Evolutionary conservation across 2,797 vertebrate species (phyloP).

Genomic region (Glyptemys insculpta): DNA sequence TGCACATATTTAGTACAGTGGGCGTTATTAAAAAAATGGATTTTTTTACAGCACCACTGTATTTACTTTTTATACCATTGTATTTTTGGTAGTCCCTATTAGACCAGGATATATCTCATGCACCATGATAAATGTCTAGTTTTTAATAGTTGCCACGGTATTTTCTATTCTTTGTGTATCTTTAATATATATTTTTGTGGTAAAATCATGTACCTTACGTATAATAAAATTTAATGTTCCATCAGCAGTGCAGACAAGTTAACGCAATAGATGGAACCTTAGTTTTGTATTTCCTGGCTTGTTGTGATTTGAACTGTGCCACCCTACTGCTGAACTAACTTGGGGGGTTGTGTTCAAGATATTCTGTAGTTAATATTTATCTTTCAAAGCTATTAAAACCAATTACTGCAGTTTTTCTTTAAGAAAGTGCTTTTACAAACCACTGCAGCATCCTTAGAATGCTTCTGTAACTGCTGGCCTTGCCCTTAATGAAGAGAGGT

Average conservation of each 20-base stretch:
- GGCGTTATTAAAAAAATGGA: neutral
- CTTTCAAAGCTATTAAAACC: neutral
- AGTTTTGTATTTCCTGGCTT: neutral
- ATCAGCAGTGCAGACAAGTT: neutral
- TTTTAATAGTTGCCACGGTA: neutral
- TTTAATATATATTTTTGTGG: neutral
- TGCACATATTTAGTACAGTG: neutral
- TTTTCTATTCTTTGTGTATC: neutral
- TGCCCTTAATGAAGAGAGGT: neutral
- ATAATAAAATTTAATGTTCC: neutral
- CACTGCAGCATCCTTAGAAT: neutral
- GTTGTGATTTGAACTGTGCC: neutral
- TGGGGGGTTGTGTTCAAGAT: neutral
- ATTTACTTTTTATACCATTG: neutral
- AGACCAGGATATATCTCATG: neutral
- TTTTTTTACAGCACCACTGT: neutral
- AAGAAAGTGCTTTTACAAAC: neutral
- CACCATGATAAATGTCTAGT: neutral
- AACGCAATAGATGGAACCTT: neutral
- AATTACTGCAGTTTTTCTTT: neutral
- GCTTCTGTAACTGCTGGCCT: neutral
- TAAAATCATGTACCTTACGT: neutral
- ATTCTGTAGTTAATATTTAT: neutral
- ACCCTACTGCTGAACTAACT: neutral
- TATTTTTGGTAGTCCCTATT: neutral